These are phyloP conservation scores for Pteronotus mesoamericanus DNA, from an alignment of 2,797 vertebrate species.

Conservation along the genomic window DNA sequence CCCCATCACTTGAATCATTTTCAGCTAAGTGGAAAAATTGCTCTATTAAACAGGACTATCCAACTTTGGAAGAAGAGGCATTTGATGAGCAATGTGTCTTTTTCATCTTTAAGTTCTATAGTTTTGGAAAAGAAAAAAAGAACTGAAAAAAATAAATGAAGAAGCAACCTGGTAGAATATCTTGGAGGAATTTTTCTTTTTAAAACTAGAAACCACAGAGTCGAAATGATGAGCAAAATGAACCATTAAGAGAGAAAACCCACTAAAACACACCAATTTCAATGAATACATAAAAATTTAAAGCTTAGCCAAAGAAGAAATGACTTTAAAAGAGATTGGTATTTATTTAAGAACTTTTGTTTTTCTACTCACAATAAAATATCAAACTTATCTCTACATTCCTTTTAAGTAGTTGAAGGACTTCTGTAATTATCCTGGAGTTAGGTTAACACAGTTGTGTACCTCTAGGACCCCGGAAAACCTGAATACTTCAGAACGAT, in stretches of 20 bases:
- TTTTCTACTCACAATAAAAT: conserved; percentile 1
- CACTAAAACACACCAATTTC: not conserved
- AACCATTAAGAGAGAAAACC: conserved; percentile 57
- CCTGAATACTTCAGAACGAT: not conserved
- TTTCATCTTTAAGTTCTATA: conserved; percentile 59
- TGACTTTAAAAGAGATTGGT: not conserved
- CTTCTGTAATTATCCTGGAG: not conserved
- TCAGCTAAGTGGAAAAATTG: conserved; percentile 65
- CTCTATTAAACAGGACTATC: conserved; percentile 44
- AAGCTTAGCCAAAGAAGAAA: not conserved
- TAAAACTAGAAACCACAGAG: conserved; percentile 65
- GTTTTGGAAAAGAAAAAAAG: conserved; percentile 53
- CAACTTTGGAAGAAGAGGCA: not conserved
- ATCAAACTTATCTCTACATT: not conserved
- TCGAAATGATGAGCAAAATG: conserved; percentile 39
- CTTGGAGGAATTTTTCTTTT: not conserved
- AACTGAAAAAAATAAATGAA: conserved; percentile 61
- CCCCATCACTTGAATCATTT: conserved; percentile 62
- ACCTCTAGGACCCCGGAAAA: not conserved
- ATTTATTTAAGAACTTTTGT: not conserved
- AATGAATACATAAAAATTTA: not conserved
- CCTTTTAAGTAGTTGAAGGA: not conserved
- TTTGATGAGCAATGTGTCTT: conserved; percentile 61
- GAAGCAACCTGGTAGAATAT: conserved; percentile 36
- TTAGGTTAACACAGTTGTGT: not conserved